A percentile compares a stretch with the other conserved stretches of the same genome.
Evolutionary conservation across 2,888 invertebrate genomes (phyloP).

Genomic region (Rhabditophanes sp.): DNA sequence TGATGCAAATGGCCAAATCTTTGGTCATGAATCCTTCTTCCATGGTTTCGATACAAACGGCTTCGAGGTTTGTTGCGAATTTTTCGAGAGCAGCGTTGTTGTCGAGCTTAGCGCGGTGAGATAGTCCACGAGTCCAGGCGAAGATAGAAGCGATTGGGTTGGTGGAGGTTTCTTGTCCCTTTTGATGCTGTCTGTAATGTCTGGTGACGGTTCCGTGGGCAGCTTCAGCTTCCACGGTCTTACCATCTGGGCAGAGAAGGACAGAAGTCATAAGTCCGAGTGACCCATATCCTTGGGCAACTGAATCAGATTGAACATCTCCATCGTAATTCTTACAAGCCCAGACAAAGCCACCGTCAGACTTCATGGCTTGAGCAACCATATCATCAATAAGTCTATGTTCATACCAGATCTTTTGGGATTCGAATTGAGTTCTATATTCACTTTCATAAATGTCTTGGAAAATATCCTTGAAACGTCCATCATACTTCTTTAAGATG

Average conservation of each 20-base stretch:
- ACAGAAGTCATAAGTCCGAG: constrained; percentile 96
- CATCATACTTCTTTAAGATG: constrained; percentile 72
- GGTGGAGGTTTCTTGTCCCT: constrained; percentile 87
- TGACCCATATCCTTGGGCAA: constrained; percentile 77
- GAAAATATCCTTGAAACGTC: constrained; percentile 78
- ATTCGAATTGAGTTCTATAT: constrained; percentile 69
- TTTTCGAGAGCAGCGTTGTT: constrained; percentile 55
- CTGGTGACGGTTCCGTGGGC: constrained; percentile 93
- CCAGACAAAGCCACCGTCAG: constrained; percentile 84
- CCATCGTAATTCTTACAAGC: constrained; percentile 99
- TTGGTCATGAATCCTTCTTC: constrained; percentile 91
- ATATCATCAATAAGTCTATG: constrained; percentile 95
- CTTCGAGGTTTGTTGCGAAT: constrained; percentile 63
- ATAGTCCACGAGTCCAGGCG: constrained; percentile 85
- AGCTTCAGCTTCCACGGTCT: constrained; percentile 91
- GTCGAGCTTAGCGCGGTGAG: constrained; percentile 84
- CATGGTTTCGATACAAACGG: constrained; percentile 79
- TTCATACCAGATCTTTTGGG: constrained; percentile 82
- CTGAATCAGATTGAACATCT: constrained; percentile 87
- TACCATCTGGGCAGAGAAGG: constrained; percentile 85
- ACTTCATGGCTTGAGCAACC: constrained; percentile 46
- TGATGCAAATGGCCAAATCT: constrained; percentile 91
- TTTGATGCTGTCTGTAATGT: constrained; percentile 57
- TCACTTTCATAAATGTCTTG: constrained; percentile 64
- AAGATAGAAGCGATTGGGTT: constrained; percentile 95